phyloP scores from a whole-genome alignment of 1,140 invertebrate genomes.

The Phthorimaea operculella region DNA sequence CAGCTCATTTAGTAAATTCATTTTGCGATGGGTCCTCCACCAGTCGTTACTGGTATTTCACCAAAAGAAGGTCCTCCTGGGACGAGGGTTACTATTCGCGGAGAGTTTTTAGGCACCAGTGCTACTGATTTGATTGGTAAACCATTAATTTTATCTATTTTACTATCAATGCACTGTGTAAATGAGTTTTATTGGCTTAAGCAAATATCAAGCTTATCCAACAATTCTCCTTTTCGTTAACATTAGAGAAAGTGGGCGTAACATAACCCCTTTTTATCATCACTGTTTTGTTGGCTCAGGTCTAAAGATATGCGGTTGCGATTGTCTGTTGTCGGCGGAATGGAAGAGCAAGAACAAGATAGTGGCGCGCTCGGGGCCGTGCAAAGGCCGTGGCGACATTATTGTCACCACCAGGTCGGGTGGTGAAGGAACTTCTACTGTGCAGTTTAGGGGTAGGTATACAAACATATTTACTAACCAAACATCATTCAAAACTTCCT shows the following conservation, averaged over 20 bases:
- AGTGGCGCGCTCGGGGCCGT: constrained; percentile 91
- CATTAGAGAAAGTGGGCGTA: no score
- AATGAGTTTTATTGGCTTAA: no score
- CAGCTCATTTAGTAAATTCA: no score
- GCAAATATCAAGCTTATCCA: no score
- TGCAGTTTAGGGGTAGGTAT: constrained; percentile 86
- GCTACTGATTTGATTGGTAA: constrained; percentile 88
- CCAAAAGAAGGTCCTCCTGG: constrained; percentile 98
- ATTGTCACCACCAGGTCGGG: constrained; percentile 92
- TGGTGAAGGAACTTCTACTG: constrained; percentile 92
- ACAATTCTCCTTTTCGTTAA: no score
- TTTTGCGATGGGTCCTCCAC: constrained; percentile 76
- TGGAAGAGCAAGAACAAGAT: constrained; percentile 99
- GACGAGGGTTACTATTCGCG: constrained; percentile 94
- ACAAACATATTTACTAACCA: no score
- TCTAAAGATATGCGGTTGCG: constrained; percentile 93
- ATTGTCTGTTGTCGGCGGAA: constrained; percentile 94
- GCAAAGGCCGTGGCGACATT: constrained; percentile 95
- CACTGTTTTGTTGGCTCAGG: constrained; percentile 66
- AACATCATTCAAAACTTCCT: no score
- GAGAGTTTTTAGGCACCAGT: constrained; percentile 92
- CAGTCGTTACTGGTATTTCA: constrained; percentile 95
- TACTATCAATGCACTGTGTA: background rate
- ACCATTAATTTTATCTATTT: constrained; percentile 1
- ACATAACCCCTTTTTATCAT: background rate